Conservation (phyloP, 2,797 vertebrate genomes). For the Myioborus melanocephalus region DNA sequence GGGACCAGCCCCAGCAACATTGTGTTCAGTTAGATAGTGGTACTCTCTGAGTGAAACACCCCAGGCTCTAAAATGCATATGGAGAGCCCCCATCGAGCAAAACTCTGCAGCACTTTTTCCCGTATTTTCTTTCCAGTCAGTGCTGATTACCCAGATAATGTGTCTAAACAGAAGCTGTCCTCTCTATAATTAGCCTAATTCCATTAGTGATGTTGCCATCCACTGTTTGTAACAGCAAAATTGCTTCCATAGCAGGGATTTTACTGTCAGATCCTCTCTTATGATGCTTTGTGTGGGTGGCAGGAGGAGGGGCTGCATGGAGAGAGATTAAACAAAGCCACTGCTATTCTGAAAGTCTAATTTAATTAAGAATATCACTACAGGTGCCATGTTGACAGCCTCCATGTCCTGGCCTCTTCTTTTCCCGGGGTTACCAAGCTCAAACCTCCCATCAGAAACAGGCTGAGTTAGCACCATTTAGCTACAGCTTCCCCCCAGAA, state of each 20-base stretch:
- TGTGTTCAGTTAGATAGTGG: not conserved
- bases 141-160: constrained; percentile 74
- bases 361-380: constrained; percentile 68
- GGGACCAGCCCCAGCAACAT: not conserved
- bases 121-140: constrained; percentile 70
- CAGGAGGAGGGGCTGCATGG: constrained; percentile 56
- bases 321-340: constrained; percentile 69
- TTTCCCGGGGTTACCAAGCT: not conserved
- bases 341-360: constrained; percentile 70
- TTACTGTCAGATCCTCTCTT: constrained; percentile 58
- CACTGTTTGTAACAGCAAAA: constrained; percentile 72
- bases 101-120: constrained; percentile 61
- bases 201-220: constrained; percentile 76
- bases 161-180: constrained; percentile 77
- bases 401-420: constrained; percentile 35
- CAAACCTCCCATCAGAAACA: constrained; percentile 2
- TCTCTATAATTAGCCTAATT: constrained; percentile 77
- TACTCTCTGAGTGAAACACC: constrained; percentile 18
- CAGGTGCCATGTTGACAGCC: constrained; percentile 60
- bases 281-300: constrained; percentile 69
- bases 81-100: constrained; percentile 51
- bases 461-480: constrained; percentile 25
- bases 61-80: constrained; percentile 24
- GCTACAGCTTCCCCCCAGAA: not conserved
- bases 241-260: constrained; percentile 63